These are phyloP conservation scores for Megaptera novaeangliae DNA, from an alignment of 2,113 vertebrate species.

Conservation along the genomic window DNA sequence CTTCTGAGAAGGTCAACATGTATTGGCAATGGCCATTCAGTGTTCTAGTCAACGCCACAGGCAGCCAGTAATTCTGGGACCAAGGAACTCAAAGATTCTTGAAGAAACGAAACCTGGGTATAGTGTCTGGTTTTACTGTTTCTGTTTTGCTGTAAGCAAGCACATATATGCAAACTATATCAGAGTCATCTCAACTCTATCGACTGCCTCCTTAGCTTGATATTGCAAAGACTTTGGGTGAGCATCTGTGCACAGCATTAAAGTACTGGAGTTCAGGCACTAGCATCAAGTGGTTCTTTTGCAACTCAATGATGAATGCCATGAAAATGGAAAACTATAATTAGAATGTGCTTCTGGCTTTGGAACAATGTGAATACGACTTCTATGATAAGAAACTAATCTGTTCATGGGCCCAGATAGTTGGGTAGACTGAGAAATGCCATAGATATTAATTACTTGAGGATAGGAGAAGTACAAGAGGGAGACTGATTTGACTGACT, in stretches of 20 bases:
- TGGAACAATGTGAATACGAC: not conserved
- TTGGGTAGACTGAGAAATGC: conserved; percentile 57
- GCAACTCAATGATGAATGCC: not conserved
- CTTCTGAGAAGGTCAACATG: not conserved
- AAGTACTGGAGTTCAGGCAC: not conserved
- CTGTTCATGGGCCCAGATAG: conserved; percentile 5
- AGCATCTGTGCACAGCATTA: not conserved
- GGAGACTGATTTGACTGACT: conserved; percentile 58
- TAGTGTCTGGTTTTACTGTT: not conserved
- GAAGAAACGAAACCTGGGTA: not conserved
- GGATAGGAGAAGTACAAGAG: conserved; percentile 44
- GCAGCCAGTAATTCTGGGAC: not conserved
- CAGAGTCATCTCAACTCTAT: not conserved
- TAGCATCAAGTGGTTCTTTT: not conserved
- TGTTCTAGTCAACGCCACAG: not conserved
- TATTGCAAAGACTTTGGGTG: not conserved
- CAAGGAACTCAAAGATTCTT: not conserved
- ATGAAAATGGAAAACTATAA: not conserved
- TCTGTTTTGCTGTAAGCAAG: not conserved
- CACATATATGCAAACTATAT: not conserved
- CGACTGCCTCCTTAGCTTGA: not conserved
- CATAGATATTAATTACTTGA: conserved; percentile 60
- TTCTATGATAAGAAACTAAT: conserved; percentile 45
- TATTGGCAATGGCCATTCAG: not conserved
- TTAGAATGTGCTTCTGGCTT: conserved; percentile 13